Evolutionary conservation across 1,140 invertebrate species (phyloP).

Genomic region (Papilio aristodemus): DNA sequence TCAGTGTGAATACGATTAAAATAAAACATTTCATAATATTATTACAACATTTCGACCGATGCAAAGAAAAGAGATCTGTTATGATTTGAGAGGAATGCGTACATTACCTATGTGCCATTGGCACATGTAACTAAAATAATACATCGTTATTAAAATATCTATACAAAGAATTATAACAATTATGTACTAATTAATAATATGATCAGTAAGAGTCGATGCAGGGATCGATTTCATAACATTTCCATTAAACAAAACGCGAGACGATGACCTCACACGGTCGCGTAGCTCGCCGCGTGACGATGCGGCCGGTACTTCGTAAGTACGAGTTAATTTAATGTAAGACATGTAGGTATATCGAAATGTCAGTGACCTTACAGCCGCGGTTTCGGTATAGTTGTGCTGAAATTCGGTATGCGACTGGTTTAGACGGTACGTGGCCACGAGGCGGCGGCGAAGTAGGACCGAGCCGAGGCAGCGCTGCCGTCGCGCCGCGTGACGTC

Average conservation of each 20-base stretch:
- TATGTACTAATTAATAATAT: not conserved
- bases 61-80: too few species aligned
- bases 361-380: conserved; percentile 65
- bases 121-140: too few species aligned
- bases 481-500: conserved; percentile 61
- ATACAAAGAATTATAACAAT: not conserved
- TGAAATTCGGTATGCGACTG: conserved; percentile 75
- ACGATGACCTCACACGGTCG: conserved; percentile 10
- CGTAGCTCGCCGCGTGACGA: conserved; percentile 20
- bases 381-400: conserved; percentile 67
- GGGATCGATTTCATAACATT: not conserved
- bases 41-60: too few species aligned
- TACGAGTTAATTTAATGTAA: conserved; percentile 30
- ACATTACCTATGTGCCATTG: too few species aligned
- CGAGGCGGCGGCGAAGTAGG: conserved; percentile 51
- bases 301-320: conserved; percentile 23
- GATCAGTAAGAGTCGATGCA: not conserved
- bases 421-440: conserved; percentile 60
- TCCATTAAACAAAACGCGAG: conserved; percentile 8
- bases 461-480: conserved; percentile 42
- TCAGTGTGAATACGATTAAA: not conserved
- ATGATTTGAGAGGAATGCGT: too few species aligned
- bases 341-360: conserved; percentile 35
- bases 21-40: too few species aligned
- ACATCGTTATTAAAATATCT: not conserved